A percentile compares a stretch with the other conserved stretches of the same genome.
Evolutionary conservation across 2,797 vertebrate genomes (phyloP).

Genomic region (Pangasius krempfi): DNA sequence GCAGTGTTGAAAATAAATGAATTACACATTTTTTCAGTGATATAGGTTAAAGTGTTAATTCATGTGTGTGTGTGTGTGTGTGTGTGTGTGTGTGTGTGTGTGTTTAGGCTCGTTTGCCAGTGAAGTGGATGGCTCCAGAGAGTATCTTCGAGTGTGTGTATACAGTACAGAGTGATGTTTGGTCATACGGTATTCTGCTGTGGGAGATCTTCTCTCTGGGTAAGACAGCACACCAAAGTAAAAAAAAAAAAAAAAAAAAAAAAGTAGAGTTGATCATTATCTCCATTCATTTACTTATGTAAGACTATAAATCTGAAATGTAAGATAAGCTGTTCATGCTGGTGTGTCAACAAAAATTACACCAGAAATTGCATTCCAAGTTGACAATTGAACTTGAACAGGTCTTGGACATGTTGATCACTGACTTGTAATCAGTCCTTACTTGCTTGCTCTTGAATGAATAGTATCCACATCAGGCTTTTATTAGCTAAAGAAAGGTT

Average conservation of each 20-base stretch:
- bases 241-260: too few relatives aligned
- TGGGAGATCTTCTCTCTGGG: constrained; percentile 99
- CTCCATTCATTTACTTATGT: background rate
- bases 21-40: background rate
- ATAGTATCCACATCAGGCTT: background rate
- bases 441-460: background rate
- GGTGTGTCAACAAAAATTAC: too few relatives aligned
- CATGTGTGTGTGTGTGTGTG: background rate
- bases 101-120: constrained; percentile 90
- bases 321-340: background rate
- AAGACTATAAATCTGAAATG: background rate
- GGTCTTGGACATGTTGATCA: background rate
- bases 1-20: background rate
- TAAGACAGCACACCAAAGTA: constrained; percentile 63
- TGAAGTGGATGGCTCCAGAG: constrained; percentile 99
- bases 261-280: background rate
- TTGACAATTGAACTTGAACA: background rate
- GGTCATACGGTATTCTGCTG: constrained; percentile 97
- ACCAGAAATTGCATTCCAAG: background rate
- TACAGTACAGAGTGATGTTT: constrained; percentile 96
- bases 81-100: constrained; percentile 27
- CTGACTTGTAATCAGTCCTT: background rate
- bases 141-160: constrained; percentile 98
- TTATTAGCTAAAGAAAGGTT: background rate
- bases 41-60: background rate